phyloP scores from a whole-genome alignment of 2,888 invertebrate genomes.

The Dicranocentrus wangi region DNA sequence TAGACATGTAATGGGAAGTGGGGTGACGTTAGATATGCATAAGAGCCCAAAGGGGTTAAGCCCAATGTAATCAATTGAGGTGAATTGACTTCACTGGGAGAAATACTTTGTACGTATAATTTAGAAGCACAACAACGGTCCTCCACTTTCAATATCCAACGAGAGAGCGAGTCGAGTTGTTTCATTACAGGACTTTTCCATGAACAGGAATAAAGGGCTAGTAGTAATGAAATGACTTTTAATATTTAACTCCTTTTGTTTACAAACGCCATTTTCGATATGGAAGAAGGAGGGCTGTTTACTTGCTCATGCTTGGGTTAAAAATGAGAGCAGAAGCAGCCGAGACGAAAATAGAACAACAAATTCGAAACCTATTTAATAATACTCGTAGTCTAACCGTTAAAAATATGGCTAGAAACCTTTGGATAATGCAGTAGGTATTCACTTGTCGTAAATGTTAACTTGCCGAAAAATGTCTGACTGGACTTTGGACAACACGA shows the following conservation, averaged over 20 bases:
- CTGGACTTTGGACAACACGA: too few species aligned
- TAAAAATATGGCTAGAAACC: too few species aligned
- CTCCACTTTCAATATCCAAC: slow-evolving; percentile 35
- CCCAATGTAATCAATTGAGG: slow-evolving; percentile 57
- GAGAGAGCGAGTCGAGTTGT: background rate
- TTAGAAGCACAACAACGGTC: slow-evolving; percentile 24
- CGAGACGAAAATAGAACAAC: too few species aligned
- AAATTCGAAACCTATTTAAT: too few species aligned
- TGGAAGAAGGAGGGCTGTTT: background rate
- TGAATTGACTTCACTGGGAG: slow-evolving; percentile 43
- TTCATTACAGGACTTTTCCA: background rate
- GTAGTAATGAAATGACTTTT: slow-evolving; percentile 55
- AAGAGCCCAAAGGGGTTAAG: slow-evolving; percentile 35
- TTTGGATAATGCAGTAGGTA: too few species aligned
- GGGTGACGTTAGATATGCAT: slow-evolving; percentile 29
- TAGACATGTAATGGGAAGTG: background rate
- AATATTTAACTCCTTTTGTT: slow-evolving; percentile 60
- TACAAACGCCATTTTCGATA: slow-evolving; percentile 26
- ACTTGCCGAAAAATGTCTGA: too few species aligned
- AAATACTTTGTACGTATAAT: slow-evolving; percentile 50
- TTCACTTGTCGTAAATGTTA: too few species aligned
- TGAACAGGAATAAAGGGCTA: slow-evolving; percentile 15
- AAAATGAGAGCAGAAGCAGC: too few species aligned
- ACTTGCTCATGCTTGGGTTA: too few species aligned
- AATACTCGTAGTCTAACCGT: too few species aligned